Evolutionary conservation across 2,113 vertebrate species (phyloP), one percentile per base, ranked within the genome.

Genomic region (Pimephales promelas): DNA sequence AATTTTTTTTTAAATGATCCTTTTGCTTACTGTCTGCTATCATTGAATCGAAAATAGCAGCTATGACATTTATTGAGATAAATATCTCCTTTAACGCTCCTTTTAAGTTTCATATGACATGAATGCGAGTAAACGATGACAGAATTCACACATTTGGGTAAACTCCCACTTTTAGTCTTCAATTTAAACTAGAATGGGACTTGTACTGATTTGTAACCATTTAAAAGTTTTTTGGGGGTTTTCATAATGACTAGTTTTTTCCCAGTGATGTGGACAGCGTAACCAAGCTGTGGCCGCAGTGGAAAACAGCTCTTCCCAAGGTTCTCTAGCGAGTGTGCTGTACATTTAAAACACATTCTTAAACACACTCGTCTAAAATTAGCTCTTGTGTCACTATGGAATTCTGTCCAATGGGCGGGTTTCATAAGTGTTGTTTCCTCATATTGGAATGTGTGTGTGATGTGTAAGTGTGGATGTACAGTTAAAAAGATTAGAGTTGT

Each of bases 291-390:
- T 20, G 16, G 43, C 18, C 40, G 2, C 43, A 79, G 77, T 66
- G 59, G 59, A 49, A 47, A 79, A 64, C 59, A 43, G 24, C 26
- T 22, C 59, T 47, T 64, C 59, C 43, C 64, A 43, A 18, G 40
- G 5, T 77, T 56, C 54, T 40, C 34, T 78, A 78, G 73, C 76
- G 54, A 72, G 71, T 83, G 76, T 76, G 74, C 57, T 73, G 76
- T 87, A 83, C 57, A 64, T 81, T 86, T 85, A 88, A 91, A 90
- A 76, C 86, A 90, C 91, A 89, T 90, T 91, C 89, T 85, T 89
- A 83, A 71, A 56, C 87, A 84, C 64, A 56, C 87, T 83, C 64
- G 61, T 68, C 78, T 93, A 93, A 93, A 92, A 91, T 89, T 92
- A 94, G 87, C 76, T 75, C 7, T 54, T 70, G 59, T 0, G 5